Evolutionary conservation across 2,888 invertebrate species (phyloP), one percentile per base, ranked within the genome.

Genomic region (Epinotia brunnichana): DNA sequence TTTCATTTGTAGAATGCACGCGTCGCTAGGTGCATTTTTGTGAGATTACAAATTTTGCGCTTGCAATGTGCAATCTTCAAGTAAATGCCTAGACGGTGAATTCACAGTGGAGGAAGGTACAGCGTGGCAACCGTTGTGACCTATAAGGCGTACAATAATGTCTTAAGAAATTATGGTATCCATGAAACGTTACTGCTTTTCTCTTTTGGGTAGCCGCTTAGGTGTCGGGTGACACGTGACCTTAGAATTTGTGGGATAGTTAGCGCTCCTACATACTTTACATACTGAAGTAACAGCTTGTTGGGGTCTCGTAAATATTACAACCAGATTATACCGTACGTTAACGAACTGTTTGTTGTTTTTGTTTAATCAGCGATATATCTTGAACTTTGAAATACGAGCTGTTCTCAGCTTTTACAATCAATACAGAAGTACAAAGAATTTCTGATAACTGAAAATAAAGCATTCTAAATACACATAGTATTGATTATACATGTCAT

Each of bases 1-100:
- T 87, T 90, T 89, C 86, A 90, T 91, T 90, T 85, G 81, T 77
- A 78, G 82, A 87, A 85, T 87, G 86, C 85, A 89, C 85, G 85
- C 86, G 82, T 83, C 77, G 77, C 76, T 81, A 80, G 81, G 79
- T 84, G 82, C 84, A 85, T 87, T 86, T 87, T 86, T 87, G 83
- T 82, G 78, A 83, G 81, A 87, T 85, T 83, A 82, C 82, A 81
- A 82, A 81, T 84, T 85, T 85, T 73, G 76, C 75, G 78, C 80
- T 77, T 80, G 78, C 77, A 77, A 73, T 74, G 75, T 72, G 73
- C 69, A 74, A 74, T 74, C 64, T 74, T 73, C 69, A 72, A 74
- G 60, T 74, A 76, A 73, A 75, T 77, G 69, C 75, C 77, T 75
- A 75, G 74, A 76, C 73, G 74, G 69, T 35, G 66, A 61, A 53